Conservation (phyloP, 2,888 invertebrate genomes). For the Conomelus anceps region DNA sequence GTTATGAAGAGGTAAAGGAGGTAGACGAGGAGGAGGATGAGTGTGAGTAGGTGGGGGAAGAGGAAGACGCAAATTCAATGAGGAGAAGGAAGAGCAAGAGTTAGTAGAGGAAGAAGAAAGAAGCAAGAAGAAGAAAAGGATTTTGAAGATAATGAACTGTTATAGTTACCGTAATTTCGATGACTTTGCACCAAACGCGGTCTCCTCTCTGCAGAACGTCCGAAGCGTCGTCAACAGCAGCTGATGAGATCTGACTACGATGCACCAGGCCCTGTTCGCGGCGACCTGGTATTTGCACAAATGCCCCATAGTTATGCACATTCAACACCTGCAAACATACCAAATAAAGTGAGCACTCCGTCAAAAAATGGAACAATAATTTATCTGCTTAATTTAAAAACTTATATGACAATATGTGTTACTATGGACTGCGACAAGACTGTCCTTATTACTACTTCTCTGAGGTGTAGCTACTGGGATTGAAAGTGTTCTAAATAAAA, state of each 20-base stretch:
- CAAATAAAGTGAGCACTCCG: not conserved
- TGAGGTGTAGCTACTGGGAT: no score
- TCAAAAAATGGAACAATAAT: not conserved
- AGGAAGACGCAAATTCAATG: no score
- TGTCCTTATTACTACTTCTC: no score
- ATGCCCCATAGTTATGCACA: constrained; percentile 44
- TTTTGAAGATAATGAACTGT: not conserved
- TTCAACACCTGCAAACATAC: constrained; percentile 37
- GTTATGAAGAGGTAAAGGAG: no score
- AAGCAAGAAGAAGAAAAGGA: not conserved
- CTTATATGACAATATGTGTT: no score
- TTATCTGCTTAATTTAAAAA: no score
- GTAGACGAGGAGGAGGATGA: no score
- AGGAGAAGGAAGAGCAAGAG: no score
- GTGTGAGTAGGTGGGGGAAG: no score
- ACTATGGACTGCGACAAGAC: no score
- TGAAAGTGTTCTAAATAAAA: no score
- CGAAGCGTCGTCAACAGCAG: constrained; percentile 41
- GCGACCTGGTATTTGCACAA: constrained; percentile 42
- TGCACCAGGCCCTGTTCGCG: constrained; percentile 43
- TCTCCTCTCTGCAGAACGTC: constrained; percentile 43
- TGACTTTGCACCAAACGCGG: constrained; percentile 44
- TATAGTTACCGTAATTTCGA: constrained; percentile 35
- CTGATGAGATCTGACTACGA: constrained; percentile 39
- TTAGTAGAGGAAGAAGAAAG: not conserved